Evolutionary conservation across 2,113 vertebrate genomes (phyloP).

Genomic region (Oryzias celebensis): DNA sequence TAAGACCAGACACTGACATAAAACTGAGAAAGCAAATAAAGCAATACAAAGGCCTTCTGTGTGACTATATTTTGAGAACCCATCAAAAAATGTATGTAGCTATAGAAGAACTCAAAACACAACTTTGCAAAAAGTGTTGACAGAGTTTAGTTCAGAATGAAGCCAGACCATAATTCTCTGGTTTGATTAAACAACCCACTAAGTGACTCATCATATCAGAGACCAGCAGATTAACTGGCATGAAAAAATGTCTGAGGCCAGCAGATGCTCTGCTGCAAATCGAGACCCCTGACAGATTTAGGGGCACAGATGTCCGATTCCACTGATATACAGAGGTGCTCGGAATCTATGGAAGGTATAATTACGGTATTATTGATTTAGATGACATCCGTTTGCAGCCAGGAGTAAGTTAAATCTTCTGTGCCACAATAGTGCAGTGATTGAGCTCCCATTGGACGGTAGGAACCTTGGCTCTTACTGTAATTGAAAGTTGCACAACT

Average conservation of each 20-base stretch:
- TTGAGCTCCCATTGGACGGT: slow-evolving; percentile 37
- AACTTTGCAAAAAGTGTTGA: slow-evolving; percentile 19
- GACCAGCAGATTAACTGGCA: slow-evolving; percentile 51
- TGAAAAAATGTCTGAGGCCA: slow-evolving; percentile 42
- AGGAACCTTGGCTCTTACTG: slow-evolving; percentile 26
- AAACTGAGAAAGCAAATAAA: neutral
- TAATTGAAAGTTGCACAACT: slow-evolving; percentile 54
- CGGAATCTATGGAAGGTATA: slow-evolving; percentile 54
- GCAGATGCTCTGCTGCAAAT: slow-evolving; percentile 62
- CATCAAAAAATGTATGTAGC: too few species aligned
- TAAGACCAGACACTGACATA: too few species aligned
- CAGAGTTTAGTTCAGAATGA: slow-evolving; percentile 20
- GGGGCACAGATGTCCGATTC: slow-evolving; percentile 61
- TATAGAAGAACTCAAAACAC: neutral
- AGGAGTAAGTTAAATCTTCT: slow-evolving; percentile 34
- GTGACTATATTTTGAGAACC: neutral
- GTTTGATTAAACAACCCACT: slow-evolving; percentile 59
- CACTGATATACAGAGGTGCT: slow-evolving; percentile 57
- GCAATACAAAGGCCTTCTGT: slow-evolving; percentile 7
- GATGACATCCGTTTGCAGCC: slow-evolving; percentile 46
- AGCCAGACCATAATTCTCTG: slow-evolving; percentile 52
- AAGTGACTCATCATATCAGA: slow-evolving; percentile 63
- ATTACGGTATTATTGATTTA: slow-evolving; percentile 65
- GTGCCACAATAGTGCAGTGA: slow-evolving; percentile 27
- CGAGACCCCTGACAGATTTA: slow-evolving; percentile 54